Evolutionary conservation across 2,888 invertebrate genomes (phyloP), one percentile per base, ranked within the genome.

Genomic region (Watsonalla binaria): DNA sequence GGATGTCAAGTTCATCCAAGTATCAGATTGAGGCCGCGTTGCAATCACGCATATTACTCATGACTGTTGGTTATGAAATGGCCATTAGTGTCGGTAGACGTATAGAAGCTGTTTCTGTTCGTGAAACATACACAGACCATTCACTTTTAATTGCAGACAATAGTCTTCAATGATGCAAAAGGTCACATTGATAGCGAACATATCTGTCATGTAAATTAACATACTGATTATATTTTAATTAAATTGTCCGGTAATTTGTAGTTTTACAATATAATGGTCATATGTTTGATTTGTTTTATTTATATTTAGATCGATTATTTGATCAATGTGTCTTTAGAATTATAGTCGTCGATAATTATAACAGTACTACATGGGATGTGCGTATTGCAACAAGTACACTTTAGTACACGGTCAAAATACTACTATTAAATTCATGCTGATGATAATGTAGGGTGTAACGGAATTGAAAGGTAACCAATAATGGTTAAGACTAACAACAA

Each of bases 1-100:
- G 73, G 74, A 66, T 83, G 83, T 84, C 84, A 84, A 84, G 84
- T 83, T 84, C 83, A 78, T 57, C 59, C 45, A 57, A 65, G 72
- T 75, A 37, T 35, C 13, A 34, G 37, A 82, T 77, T 80, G 82
- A 65, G 80, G 80, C 61, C 59, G 57, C 63, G 61, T 55, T 76
- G 72, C 65, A 79, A 79, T 71, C 70, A 74, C 68, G 70, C 68
- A 70, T 65, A 65, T 78, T 75, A 78, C 74, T 80, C 81, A 81
- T 69, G 70, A 66, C 53, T 52, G 56, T 51, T 55, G 51, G 66
- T 75, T 64, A 66, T 65, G 73, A 76, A 75, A 78, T 62, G 54
- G 42, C 52, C 45, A 45, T 45, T 51, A 45, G 46, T 51, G 9
- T 5, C 46, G 37, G 37, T 47, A 42, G 37, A 42, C 52, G 33